Evolutionary conservation across 2,797 vertebrate species (phyloP), one percentile per base, ranked within the genome.

Genomic region (Calcarius lapponicus): DNA sequence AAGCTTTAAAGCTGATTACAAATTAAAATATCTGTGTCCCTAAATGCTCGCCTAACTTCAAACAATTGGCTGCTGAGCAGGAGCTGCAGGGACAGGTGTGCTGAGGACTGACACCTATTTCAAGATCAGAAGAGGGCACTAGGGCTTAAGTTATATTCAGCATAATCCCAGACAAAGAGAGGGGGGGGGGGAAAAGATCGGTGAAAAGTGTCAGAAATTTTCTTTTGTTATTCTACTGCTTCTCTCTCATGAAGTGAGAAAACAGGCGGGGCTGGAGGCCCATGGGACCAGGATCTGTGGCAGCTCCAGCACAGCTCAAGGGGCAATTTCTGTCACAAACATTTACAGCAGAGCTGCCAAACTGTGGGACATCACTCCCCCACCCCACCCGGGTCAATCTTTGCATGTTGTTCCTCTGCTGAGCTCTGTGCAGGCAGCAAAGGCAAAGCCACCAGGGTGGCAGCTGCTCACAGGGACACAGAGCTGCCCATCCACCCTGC

Each of bases 121-220:
- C 62, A 43, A 64, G 43, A 95, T 92, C 96, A 93, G 95, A 96
- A 95, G 92, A 94, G 94, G 92, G 95, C 90, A 96, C 90, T 86
- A 80, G 56, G 85, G 56, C 61, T 93, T 93, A 84, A 90, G 25
- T 34, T 88, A 95, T 56, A 40, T 21, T 70, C 76, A 70, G 38
- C 84, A 86, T 80, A 91, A 88, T 66, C 22, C 26, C 47, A 96
- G 64, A 91, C 87, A 92, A 88, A 84, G 79, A 17, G 20, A 25
- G 20, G 8, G 7, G 3, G 10, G 10, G 0, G 2, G 0, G 40
- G 38, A 40, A 8, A 2, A 53, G 60, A 28, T 0, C 10, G 12
- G 31, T 25, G 58, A 81, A 79, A 58, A 9, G 3, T 50, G 32
- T 57, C 80, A 73, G 83, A 84, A 95, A 71, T 22, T 81, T 40